phyloP scores from a whole-genome alignment of 2,888 invertebrate species.

The Drosophila mimetica region DNA sequence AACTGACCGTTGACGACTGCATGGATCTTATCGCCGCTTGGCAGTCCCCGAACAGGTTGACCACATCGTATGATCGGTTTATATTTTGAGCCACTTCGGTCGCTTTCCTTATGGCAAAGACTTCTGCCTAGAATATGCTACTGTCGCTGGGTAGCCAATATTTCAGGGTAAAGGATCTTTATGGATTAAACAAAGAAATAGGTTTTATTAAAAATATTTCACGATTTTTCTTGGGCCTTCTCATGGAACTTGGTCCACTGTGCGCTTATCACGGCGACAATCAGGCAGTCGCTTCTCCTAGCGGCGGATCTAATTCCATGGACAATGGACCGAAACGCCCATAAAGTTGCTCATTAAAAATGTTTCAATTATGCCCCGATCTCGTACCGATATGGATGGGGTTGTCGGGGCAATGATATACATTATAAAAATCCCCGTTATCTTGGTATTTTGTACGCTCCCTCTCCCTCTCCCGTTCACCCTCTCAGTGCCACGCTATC shows the following conservation, averaged over 20 bases:
- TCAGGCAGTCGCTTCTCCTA: not conserved
- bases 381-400: constrained; percentile 22
- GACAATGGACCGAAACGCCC: constrained; percentile 17
- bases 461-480: constrained; percentile 11
- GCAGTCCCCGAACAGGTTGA: no score
- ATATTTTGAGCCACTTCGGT: no score
- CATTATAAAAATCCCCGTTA: constrained; percentile 14
- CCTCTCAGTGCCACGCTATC: constrained; percentile 12
- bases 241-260: constrained; percentile 13
- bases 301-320: constrained; percentile 10
- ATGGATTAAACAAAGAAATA: no score
- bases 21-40: no score
- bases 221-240: no score
- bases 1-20: no score
- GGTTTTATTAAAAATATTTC: no score
- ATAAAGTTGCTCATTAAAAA: constrained; percentile 55
- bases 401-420: constrained; percentile 24
- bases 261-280: constrained; percentile 12
- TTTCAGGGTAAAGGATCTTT: no score
- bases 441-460: constrained; percentile 2
- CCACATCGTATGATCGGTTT: no score
- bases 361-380: constrained; percentile 45
- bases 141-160: no score
- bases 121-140: no score
- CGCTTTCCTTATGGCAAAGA: no score